phyloP scores from a whole-genome alignment of 2,113 vertebrate genomes.

The Notarius quadriscutis region DNA sequence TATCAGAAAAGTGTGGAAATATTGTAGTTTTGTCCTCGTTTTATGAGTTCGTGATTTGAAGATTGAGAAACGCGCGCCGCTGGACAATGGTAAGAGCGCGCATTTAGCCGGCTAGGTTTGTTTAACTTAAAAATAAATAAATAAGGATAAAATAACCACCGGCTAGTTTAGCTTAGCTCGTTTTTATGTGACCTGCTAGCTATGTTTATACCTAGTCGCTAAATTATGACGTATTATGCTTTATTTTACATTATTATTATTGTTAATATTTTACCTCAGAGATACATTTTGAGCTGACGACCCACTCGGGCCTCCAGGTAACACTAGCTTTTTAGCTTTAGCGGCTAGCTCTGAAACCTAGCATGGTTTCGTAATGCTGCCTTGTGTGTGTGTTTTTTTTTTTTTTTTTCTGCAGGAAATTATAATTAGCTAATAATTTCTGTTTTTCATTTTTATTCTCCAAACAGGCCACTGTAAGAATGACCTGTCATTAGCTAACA shows the following conservation, averaged over 20 bases:
- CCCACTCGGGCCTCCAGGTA: constrained; percentile 4
- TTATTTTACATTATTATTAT: too few relatives aligned
- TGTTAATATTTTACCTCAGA: too few relatives aligned
- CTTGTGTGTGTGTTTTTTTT: neutral
- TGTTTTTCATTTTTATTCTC: neutral
- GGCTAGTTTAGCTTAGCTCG: neutral
- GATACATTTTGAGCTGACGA: neutral
- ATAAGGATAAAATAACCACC: too few relatives aligned
- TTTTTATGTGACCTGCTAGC: neutral
- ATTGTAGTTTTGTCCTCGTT: neutral
- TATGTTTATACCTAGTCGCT: neutral
- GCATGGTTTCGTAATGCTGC: neutral
- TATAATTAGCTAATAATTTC: neutral
- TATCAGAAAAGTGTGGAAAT: neutral
- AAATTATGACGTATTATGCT: neutral
- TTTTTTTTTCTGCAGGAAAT: too few relatives aligned
- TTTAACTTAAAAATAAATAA: neutral
- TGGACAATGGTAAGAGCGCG: constrained; percentile 51
- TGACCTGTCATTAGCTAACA: neutral
- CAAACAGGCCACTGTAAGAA: neutral
- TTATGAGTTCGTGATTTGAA: constrained; percentile 1
- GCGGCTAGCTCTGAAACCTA: neutral
- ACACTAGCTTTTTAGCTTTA: constrained; percentile 19
- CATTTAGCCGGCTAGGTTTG: constrained; percentile 32
- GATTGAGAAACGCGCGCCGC: neutral